Base-by-base conservation (phyloP, 2,113 vertebrate species). In the Zosterops japonicus region DNA sequence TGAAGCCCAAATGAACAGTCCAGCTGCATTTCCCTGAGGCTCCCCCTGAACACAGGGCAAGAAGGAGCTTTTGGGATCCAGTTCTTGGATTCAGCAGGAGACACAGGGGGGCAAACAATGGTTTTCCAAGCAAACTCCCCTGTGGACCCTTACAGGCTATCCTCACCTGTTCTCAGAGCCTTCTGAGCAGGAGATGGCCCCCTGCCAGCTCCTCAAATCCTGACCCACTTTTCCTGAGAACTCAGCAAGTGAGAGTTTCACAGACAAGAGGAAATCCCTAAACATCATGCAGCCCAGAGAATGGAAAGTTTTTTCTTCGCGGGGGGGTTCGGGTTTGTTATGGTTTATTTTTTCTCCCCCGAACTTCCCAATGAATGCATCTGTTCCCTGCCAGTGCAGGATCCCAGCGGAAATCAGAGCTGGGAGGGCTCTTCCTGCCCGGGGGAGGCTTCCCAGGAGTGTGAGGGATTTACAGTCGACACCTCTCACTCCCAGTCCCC, bases 191-290 rank as follows among this genome's bases (percentile, higher is more conserved):
- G 20, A 83, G 63, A 49, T 93, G 92, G 94, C 39, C 49, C 28
- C 15, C 35, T 46, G 89, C 94, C 90, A 96, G 78, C 56, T 88
- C 27, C 75, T 79, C 35, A 68, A 53, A 85, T 79, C 83, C 85
- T 95, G 91, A 96, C 79, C 49, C 42, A 65, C 36, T 79, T 70
- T 87, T 88, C 84, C 67, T 94, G 89, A 95, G 95, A 96, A 95
- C 89, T 44, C 56, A 71, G 36, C 61, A 67, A 92, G 72, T 28
- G 70, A 93, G 35, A 78, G 72, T 95, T 91, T 95, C 96, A 96
- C 86, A 95, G 77, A 93, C 67, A 65, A 63, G 68, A 94, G 87
- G 94, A 93, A 96, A 92, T 95, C 95, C 89, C 72, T 79, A 20
- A 55, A 74, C 72, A 91, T 36, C 57, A 28, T 8, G 64, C 59